Evolutionary conservation across 2,888 invertebrate species (phyloP), one percentile per base, ranked within the genome.

Genomic region (Lochmaea capreae): DNA sequence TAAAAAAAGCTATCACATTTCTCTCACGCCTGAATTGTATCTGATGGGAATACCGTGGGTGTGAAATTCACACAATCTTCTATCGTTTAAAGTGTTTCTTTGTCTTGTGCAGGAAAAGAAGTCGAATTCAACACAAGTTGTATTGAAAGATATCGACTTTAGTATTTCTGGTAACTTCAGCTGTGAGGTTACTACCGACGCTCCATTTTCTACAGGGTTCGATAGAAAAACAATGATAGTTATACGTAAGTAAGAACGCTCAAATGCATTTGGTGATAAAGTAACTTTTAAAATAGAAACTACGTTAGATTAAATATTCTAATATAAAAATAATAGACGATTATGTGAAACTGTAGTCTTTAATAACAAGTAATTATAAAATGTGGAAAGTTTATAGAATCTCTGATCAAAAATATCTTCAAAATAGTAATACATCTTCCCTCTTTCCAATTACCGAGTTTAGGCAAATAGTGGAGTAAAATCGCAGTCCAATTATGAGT

Each of bases 181-280:
- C 84, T 94, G 94, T 84, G 94, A 94, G 87, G 94, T 94, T 76
- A 93, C 94, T 6, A 92, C 92, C 0, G 94, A 94, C 82, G 82
- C 81, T 11, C 92, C 92, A 10, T 93, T 94, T 85, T 91, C 92
- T 26, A 94, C 94, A 4, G 90, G 90, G 81, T 90, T 90, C 33
- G 92, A 90, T 68, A 88, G 89, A 52, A 91, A 91, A 82, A 89
- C 90, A 80, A 91, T 95, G 85, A 91, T 92, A 83, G 93, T 95
- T 83, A 91, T 95, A 76, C 92, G 95, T 95, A 89, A 93, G 93
- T 86, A 79, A 46, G 4, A 3, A 18, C n/a, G n/a, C n/a, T n/a
- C n/a, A n/a, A n/a, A n/a, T n/a, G n/a, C n/a, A n/a, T n/a, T n/a
- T n/a, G n/a, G n/a, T n/a, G n/a, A n/a, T n/a, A n/a, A n/a, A n/a